Base-by-base conservation (phyloP, 2,888 invertebrate genomes). In the Pantelozetes paolii region DNA sequence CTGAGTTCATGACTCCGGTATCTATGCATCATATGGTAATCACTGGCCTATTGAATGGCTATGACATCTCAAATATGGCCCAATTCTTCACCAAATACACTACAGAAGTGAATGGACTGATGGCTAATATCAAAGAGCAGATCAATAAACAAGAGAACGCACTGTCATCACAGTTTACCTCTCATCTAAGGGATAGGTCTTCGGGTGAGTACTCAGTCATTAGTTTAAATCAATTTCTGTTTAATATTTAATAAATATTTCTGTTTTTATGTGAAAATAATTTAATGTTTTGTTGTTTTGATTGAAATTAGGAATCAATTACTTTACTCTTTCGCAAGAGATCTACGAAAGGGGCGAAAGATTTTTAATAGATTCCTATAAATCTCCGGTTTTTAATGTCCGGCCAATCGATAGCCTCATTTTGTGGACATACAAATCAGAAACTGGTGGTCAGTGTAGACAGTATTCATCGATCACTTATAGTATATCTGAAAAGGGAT, bases 81-180 rank as follows among this genome's bases (percentile, higher is more conserved):
- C 36, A 67, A 36, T 67, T 67, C 40, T 67, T 67, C 67, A 40
- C 13, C 32, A 67, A n/a, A 67, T 67, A 11, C 32, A 67, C 67
- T 5, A 15, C 1, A 20, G 40, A 67, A 40, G 67, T 67, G 1
- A 40, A 67, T 23, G 20, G 9, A 1, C n/a, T 40, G 6, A 20
- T 67, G 23, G 40, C 0, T 9, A 20, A 32, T 6, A 67, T 67
- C 20, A 67, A 13, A 13, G n/a, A 67, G 23, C 67, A 67, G 40
- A 6, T 67, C 42, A 23, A 36, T 36, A 67, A 11, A 42, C 67
- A 67, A 23, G 67, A 11, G 11, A 11, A 9, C 13, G 40, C 23
- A 13, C 23, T 67, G 42, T 8, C 6, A 1, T 1, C 8, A 36
- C 67, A 67, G 40, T 67, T 67, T 20, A 23, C 36, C 6, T 36